Conservation (phyloP, 2,797 vertebrate genomes). For the Schizopygopsis malacanthus region DNA sequence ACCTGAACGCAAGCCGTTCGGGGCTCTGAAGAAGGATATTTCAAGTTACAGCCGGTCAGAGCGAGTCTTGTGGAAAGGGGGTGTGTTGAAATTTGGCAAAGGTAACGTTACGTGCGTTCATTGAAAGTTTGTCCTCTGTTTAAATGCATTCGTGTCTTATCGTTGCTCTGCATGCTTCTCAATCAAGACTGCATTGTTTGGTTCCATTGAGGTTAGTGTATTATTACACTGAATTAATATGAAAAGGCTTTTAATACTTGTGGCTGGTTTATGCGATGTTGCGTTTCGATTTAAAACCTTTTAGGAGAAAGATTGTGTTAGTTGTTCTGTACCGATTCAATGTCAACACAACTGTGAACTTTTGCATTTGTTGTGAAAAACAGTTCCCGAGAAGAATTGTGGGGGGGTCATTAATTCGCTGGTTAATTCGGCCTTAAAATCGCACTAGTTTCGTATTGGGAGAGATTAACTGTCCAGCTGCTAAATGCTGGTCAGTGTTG, state of each 20-base stretch:
- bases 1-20: conserved; percentile 28
- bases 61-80: conserved; percentile 64
- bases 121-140: conserved; percentile 64
- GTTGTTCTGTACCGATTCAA: background rate
- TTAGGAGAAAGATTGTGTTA: background rate
- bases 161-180: background rate
- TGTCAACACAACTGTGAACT: background rate
- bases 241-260: background rate
- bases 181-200: background rate
- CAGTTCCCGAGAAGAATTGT: background rate
- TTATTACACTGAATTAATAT: background rate
- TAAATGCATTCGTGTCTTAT: background rate
- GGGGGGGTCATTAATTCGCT: too few species aligned
- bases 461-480: background rate
- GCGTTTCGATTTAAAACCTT: background rate
- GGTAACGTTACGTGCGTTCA: conserved; percentile 60
- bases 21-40: conserved; percentile 58
- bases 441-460: background rate
- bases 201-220: background rate
- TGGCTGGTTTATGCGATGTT: background rate
- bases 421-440: background rate
- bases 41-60: conserved; percentile 72
- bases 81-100: conserved; percentile 61
- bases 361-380: background rate
- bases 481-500: background rate